Conservation (phyloP, 2,113 vertebrate genomes). For the Daubentonia madagascariensis region DNA sequence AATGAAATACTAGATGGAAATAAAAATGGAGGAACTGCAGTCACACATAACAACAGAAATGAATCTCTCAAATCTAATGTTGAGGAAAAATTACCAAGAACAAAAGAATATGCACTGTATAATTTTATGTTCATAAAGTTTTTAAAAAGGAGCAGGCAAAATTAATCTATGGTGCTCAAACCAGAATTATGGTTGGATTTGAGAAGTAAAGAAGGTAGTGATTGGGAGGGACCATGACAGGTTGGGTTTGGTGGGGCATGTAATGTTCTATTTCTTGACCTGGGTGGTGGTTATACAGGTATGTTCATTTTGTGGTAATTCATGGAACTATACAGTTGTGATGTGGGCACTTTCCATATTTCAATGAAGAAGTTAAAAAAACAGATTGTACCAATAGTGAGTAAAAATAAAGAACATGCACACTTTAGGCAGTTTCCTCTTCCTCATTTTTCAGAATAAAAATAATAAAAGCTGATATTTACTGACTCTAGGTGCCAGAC, state of each 20-base stretch:
- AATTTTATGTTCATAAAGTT: neutral
- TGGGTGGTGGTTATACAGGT: neutral
- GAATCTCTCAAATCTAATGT: neutral
- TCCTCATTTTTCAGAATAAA: constrained; percentile 21
- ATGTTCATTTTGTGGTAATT: neutral
- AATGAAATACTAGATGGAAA: neutral
- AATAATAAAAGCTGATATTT: neutral
- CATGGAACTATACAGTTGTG: neutral
- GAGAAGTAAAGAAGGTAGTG: neutral
- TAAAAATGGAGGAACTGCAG: neutral
- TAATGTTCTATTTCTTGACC: neutral
- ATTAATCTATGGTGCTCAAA: neutral
- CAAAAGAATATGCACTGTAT: neutral
- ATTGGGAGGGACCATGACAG: neutral
- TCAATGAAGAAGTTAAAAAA: neutral
- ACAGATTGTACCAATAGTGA: neutral
- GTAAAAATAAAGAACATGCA: neutral
- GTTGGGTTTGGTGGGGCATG: neutral
- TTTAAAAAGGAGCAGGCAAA: neutral
- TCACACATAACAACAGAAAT: neutral
- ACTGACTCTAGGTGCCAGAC: neutral
- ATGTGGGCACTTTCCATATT: neutral
- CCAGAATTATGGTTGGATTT: neutral
- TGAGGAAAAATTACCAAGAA: neutral
- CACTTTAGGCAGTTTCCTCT: neutral